These are phyloP conservation scores for Epizoanthus fatuus DNA, from an alignment of 92 coral and sea anemone species.

Conservation along the genomic window DNA sequence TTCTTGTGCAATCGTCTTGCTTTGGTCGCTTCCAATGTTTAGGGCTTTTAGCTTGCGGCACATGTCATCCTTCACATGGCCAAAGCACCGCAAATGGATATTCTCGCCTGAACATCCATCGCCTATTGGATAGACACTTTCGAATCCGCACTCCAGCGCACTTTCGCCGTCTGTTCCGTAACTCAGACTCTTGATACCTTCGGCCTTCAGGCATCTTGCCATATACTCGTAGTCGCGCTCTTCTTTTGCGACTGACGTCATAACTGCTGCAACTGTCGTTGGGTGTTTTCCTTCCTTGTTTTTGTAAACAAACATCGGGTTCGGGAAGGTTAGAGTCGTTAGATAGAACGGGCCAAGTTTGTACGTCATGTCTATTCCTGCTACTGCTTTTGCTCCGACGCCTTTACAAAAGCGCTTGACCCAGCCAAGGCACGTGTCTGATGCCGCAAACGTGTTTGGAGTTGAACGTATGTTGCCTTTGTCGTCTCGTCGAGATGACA, in stretches of 20 bases:
- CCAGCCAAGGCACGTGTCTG: conserved; percentile 63
- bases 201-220: conserved; percentile 51
- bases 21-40: conserved; percentile 21
- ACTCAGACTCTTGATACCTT: conserved; percentile 48
- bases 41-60: conserved; percentile 41
- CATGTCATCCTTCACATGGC: conserved; percentile 54
- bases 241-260: conserved; percentile 78
- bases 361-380: conserved; percentile 59
- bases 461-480: conserved; percentile 36
- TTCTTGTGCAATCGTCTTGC: conserved; percentile 25
- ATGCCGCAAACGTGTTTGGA: conserved; percentile 57
- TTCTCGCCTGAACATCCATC: conserved; percentile 35
- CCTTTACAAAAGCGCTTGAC: conserved; percentile 66
- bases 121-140: conserved; percentile 52
- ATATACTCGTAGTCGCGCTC: conserved; percentile 72
- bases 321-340: conserved; percentile 66
- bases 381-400: conserved; percentile 51
- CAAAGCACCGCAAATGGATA: conserved; percentile 76
- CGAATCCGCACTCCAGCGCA: conserved; percentile 56
- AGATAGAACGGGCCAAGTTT: conserved; percentile 68
- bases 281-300: conserved; percentile 62
- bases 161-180: conserved; percentile 70
- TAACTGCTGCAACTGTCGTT: conserved; percentile 68
- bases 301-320: conserved; percentile 68
- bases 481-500: conserved; percentile 19